These are phyloP conservation scores for Pteruthius melanotis DNA, from an alignment of 2,113 vertebrate species.

Conservation along the genomic window DNA sequence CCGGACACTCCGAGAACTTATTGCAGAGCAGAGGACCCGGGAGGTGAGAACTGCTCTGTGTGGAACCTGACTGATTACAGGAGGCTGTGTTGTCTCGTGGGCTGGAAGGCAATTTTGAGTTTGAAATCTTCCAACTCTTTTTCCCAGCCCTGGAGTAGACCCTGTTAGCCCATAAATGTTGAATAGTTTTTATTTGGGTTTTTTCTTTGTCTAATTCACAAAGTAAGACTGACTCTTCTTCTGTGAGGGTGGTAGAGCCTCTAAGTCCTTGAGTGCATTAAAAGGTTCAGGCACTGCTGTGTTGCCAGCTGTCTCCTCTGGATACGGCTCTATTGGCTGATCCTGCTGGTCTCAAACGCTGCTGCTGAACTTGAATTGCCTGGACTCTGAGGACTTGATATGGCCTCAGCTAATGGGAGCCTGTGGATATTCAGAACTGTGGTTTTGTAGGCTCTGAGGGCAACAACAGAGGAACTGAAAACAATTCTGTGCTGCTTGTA, in stretches of 20 bases:
- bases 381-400: not conserved
- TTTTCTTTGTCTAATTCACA: not conserved
- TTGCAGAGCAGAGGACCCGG: conserved; percentile 80
- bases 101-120: not conserved
- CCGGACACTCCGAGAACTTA: conserved; percentile 79
- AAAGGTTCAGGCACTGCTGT: not conserved
- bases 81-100: not conserved
- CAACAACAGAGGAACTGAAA: not conserved
- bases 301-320: not conserved
- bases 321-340: not conserved
- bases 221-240: not conserved
- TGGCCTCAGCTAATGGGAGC: not conserved
- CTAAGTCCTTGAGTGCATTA: not conserved
- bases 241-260: not conserved
- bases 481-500: not conserved
- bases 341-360: not conserved
- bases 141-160: not conserved
- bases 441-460: not conserved
- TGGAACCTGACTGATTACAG: not conserved
- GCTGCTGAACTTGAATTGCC: not conserved
- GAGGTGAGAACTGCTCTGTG: conserved; percentile 73
- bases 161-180: not conserved
- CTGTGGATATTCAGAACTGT: not conserved
- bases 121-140: not conserved
- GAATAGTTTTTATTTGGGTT: not conserved